These are phyloP conservation scores for Diabrotica virgifera DNA, from an alignment of 1,140 invertebrate species.

Conservation along the genomic window DNA sequence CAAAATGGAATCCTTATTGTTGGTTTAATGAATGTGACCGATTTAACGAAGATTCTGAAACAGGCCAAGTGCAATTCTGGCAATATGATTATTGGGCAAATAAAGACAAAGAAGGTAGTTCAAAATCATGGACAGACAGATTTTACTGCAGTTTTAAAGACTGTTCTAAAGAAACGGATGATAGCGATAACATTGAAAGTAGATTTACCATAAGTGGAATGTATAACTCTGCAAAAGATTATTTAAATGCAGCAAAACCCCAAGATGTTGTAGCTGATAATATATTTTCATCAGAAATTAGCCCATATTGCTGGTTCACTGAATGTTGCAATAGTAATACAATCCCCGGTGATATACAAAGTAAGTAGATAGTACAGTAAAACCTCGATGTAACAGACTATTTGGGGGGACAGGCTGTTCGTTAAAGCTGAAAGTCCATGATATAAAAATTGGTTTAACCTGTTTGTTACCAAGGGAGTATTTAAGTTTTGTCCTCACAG, in stretches of 20 bases:
- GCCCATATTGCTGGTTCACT: slow-evolving; percentile 20
- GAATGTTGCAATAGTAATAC: slow-evolving; percentile 28
- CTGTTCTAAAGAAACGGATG: too few relatives aligned
- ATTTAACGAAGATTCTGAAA: not conserved
- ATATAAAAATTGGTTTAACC: too few relatives aligned
- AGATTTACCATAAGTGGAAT: too few relatives aligned
- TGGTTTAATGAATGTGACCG: not conserved
- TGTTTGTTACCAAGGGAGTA: too few relatives aligned
- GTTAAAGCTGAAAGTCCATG: too few relatives aligned
- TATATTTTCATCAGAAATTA: not conserved
- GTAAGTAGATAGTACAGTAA: slow-evolving; percentile 21
- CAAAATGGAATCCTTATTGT: not conserved
- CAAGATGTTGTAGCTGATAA: not conserved
- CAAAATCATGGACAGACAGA: too few relatives aligned
- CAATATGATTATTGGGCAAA: not conserved
- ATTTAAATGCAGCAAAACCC: not conserved
- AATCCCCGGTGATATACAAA: slow-evolving; percentile 19
- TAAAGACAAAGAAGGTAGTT: not conserved
- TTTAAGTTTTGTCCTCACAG: too few relatives aligned
- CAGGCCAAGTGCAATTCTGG: not conserved
- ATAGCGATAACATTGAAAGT: too few relatives aligned
- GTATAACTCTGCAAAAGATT: too few relatives aligned
- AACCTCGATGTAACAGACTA: too few relatives aligned
- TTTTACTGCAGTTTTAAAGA: too few relatives aligned
- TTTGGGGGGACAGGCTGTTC: too few relatives aligned